These are phyloP conservation scores for Hylomyscus alleni DNA, from an alignment of 2,797 vertebrate species.

Conservation along the genomic window DNA sequence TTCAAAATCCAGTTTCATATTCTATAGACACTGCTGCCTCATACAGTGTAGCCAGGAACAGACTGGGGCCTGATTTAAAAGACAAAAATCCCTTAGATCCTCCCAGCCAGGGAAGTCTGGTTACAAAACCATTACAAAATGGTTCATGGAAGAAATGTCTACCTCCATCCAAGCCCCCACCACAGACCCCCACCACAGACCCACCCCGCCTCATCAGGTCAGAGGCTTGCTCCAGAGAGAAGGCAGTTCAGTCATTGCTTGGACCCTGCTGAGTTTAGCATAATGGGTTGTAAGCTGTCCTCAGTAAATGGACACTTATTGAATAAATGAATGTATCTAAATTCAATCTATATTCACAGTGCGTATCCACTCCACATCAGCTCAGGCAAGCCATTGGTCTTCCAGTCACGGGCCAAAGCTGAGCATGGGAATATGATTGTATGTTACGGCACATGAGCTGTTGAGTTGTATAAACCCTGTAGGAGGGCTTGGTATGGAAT, in stretches of 20 bases:
- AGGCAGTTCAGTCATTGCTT: not conserved
- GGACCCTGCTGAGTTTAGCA: not conserved
- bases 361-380: not conserved
- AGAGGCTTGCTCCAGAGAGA: not conserved
- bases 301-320: not conserved
- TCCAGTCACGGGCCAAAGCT: not conserved
- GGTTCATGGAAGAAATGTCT: not conserved
- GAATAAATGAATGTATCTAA: not conserved
- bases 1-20: not conserved
- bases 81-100: not conserved
- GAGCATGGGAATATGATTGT: too few species aligned
- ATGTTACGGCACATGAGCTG: not conserved
- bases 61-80: not conserved
- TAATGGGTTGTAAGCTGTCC: not conserved
- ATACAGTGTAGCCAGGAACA: not conserved
- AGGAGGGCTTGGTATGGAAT: not conserved
- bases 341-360: not conserved
- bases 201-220: not conserved
- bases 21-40: not conserved
- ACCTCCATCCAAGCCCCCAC: not conserved
- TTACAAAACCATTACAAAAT: conserved; percentile 22
- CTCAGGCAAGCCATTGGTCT: not conserved
- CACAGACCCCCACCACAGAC: not conserved
- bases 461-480: not conserved
- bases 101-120: not conserved